Conservation (phyloP, 2,797 vertebrate genomes). For the Melanotaenia nigrans region DNA sequence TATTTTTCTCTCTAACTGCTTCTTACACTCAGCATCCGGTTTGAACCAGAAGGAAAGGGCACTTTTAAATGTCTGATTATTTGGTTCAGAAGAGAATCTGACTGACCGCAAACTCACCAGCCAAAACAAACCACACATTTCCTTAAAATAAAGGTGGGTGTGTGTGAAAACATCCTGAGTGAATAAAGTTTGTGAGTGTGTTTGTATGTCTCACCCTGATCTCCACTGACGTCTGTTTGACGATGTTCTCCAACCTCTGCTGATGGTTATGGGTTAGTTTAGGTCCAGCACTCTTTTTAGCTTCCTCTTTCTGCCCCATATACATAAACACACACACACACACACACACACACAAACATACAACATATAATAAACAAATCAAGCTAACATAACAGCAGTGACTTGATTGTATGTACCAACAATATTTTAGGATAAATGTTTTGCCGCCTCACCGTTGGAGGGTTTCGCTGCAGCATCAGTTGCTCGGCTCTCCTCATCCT, state of each 20-base stretch:
- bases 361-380: slow-evolving; percentile 19
- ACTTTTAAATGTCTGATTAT: not conserved
- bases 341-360: slow-evolving; percentile 21
- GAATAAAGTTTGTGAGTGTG: not conserved
- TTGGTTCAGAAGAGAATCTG: not conserved
- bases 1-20: too few species aligned
- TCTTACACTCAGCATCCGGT: too few species aligned
- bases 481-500: slow-evolving; percentile 92
- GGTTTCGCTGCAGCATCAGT: slow-evolving; percentile 73
- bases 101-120: not conserved
- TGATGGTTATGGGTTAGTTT: slow-evolving; percentile 81
- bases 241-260: slow-evolving; percentile 88
- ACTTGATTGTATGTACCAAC: not conserved
- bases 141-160: not conserved
- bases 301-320: slow-evolving; percentile 50
- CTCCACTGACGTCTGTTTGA: slow-evolving; percentile 81
- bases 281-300: slow-evolving; percentile 45
- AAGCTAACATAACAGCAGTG: not conserved
- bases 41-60: too few species aligned
- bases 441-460: slow-evolving; percentile 69
- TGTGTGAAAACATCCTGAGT: not conserved
- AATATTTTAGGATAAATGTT: not conserved
- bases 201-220: slow-evolving; percentile 82
- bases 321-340: slow-evolving; percentile 16
- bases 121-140: not conserved